Percentiles rank a stretch among this genome's conserved stretches.
phyloP scores from a whole-genome alignment of 2,113 vertebrate genomes.

The Lichenostomus cassidix region DNA sequence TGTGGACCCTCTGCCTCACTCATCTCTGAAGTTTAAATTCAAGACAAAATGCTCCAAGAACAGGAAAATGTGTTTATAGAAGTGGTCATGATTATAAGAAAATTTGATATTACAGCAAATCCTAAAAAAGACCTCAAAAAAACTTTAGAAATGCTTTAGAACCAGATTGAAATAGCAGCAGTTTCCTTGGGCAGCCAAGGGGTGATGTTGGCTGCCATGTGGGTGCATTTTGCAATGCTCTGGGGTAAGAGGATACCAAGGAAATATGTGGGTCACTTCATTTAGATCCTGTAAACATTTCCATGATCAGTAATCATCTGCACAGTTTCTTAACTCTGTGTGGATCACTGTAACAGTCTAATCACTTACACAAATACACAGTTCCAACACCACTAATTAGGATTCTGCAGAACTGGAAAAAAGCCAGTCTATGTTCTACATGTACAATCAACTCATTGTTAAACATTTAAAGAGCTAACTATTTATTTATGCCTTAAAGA shows the following conservation, averaged over 20 bases:
- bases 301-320: conserved; percentile 62
- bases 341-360: conserved; percentile 39
- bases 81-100: background rate
- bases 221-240: background rate
- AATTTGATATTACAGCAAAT: conserved; percentile 1
- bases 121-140: background rate
- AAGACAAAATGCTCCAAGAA: background rate
- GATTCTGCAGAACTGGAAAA: conserved; percentile 41
- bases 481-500: background rate
- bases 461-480: background rate
- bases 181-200: background rate
- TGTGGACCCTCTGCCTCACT: background rate
- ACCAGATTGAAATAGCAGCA: background rate
- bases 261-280: conserved; percentile 40
- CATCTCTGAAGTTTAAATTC: background rate
- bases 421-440: conserved; percentile 14
- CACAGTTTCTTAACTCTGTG: background rate
- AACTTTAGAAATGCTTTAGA: background rate
- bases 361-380: conserved; percentile 72
- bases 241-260: conserved; percentile 41
- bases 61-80: background rate
- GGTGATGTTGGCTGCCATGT: background rate
- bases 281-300: conserved; percentile 59
- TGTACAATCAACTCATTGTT: conserved; percentile 31
- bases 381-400: conserved; percentile 49